Percentiles rank a stretch among this genome's conserved stretches.
Conservation (phyloP, 2,797 vertebrate genomes). For the Pangasius krempfi region DNA sequence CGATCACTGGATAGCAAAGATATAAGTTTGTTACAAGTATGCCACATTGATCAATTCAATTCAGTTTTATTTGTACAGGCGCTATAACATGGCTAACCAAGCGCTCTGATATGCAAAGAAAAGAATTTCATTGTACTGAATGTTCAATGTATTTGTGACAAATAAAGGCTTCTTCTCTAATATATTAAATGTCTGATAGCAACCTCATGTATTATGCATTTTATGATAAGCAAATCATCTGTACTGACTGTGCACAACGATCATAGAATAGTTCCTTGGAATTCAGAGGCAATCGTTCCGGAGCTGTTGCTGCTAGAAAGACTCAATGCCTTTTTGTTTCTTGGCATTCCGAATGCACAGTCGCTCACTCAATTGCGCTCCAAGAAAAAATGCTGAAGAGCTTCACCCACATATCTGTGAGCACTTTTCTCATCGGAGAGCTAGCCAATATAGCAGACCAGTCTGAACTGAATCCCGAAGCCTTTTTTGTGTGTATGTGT, state of each 20-base stretch:
- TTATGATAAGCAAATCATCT: background rate
- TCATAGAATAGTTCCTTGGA: background rate
- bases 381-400: slow-evolving; percentile 6
- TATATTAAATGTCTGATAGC: background rate
- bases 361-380: background rate
- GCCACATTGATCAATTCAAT: too few relatives aligned
- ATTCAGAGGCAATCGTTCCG: background rate
- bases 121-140: background rate
- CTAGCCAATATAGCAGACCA: background rate
- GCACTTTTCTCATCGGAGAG: background rate
- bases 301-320: background rate
- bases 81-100: background rate
- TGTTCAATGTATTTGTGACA: background rate
- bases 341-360: background rate
- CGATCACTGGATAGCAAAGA: too few relatives aligned
- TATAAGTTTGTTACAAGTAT: too few relatives aligned
- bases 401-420: slow-evolving; percentile 13
- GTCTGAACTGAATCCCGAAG: background rate
- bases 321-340: slow-evolving; percentile 3
- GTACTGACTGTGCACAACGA: background rate
- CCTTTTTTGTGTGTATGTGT: background rate
- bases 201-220: background rate
- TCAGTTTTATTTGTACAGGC: too few relatives aligned
- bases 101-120: background rate
- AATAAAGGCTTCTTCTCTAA: background rate